Conservation (phyloP, 2,113 vertebrate species). For the Peromyscus californicus region DNA sequence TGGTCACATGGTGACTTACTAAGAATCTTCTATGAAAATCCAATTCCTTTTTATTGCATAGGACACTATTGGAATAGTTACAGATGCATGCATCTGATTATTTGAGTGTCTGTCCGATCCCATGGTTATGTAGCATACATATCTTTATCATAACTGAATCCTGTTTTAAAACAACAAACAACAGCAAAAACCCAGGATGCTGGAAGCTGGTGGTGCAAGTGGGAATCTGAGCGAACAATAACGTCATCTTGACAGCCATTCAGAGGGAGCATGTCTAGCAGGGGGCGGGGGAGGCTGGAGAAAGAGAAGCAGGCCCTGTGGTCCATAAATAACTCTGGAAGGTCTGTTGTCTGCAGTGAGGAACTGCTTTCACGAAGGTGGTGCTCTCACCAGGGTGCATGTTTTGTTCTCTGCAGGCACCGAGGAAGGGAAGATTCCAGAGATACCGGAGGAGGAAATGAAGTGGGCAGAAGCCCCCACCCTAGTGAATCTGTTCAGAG, state of each 20-base stretch:
- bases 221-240: slow-evolving; percentile 2
- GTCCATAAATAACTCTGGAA: not conserved
- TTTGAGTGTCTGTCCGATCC: not conserved
- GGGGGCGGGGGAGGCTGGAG: not conserved
- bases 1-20: not conserved
- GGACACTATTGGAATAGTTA: not conserved
- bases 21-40: not conserved
- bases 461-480: slow-evolving; percentile 17
- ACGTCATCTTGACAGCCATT: not conserved
- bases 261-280: not conserved
- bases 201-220: not conserved
- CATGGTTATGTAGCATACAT: not conserved
- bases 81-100: not conserved
- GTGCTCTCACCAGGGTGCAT: not conserved
- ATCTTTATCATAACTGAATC: not conserved
- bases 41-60: not conserved
- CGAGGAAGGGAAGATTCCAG: slow-evolving; percentile 46
- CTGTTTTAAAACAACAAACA: not conserved
- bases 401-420: slow-evolving; percentile 41
- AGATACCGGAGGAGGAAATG: slow-evolving; percentile 54
- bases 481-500: not conserved
- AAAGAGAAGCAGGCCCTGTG: not conserved
- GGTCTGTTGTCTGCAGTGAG: not conserved
- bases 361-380: not conserved
- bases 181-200: not conserved